These are phyloP conservation scores for Lomographa bimaculata DNA, from an alignment of 2,888 invertebrate genomes.

Conservation along the genomic window DNA sequence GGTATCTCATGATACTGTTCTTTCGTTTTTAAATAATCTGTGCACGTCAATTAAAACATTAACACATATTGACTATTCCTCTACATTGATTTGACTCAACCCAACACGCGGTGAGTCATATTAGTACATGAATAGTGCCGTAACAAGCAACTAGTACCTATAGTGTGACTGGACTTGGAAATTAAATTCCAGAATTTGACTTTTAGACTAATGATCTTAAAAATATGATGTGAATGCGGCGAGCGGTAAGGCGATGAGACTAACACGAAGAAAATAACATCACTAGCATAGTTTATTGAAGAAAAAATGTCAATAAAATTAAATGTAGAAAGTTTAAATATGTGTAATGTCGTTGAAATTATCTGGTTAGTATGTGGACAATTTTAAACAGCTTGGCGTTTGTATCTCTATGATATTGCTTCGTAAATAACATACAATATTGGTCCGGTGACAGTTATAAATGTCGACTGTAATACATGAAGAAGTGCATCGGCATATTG, in stretches of 20 bases:
- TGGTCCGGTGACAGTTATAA: too few species aligned
- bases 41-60: too few species aligned
- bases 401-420: conserved; percentile 1
- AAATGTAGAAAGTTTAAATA: conserved; percentile 22
- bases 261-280: conserved; percentile 41
- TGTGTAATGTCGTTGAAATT: conserved; percentile 21
- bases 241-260: conserved; percentile 51
- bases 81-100: too few species aligned
- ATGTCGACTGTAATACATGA: too few species aligned
- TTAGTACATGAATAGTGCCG: too few species aligned
- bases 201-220: conserved; percentile 5
- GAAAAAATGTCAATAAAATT: conserved; percentile 23
- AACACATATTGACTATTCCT: too few species aligned
- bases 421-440: conserved; percentile 13
- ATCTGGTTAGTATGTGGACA: conserved; percentile 25
- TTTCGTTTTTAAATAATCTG: too few species aligned
- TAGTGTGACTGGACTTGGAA: too few species aligned
- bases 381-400: conserved; percentile 16
- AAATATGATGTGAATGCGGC: not conserved
- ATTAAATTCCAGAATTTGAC: conserved; percentile 2
- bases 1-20: too few species aligned
- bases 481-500: too few species aligned
- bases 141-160: too few species aligned
- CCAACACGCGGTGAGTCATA: too few species aligned
- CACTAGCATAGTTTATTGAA: conserved; percentile 40